phyloP scores from a whole-genome alignment of 2,797 vertebrate species.

The Emys orbicularis region DNA sequence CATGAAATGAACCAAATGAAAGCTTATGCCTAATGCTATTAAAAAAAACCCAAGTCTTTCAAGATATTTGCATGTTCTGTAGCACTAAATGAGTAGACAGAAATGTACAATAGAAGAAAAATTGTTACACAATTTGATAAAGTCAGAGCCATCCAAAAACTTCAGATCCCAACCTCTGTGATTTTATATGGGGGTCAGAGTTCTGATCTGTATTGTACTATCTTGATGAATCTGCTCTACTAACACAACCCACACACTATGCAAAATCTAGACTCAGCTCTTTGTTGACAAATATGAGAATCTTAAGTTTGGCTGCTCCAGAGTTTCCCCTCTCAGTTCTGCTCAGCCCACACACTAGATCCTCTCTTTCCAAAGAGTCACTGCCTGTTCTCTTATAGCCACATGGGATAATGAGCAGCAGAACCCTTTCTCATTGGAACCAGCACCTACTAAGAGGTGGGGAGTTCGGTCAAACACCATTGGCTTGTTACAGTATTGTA shows the following conservation, averaged over 20 bases:
- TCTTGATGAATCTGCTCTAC: background rate
- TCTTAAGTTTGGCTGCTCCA: background rate
- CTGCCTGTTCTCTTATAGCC: rapidly evolving
- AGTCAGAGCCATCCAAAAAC: background rate
- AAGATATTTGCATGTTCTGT: background rate
- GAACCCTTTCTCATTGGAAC: rapidly evolving
- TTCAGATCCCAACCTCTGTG: background rate
- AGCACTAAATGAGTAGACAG: background rate
- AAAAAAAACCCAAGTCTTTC: background rate
- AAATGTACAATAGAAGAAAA: background rate
- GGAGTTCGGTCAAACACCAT: background rate
- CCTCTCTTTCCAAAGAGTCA: background rate
- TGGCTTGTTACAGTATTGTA: rapidly evolving
- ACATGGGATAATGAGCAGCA: background rate
- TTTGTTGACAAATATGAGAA: background rate
- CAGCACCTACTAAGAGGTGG: background rate
- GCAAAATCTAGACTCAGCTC: rapidly evolving
- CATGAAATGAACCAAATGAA: slow-evolving; percentile 46
- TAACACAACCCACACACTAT: background rate
- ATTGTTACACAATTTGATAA: background rate
- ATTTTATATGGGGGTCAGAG: background rate
- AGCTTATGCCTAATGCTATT: background rate
- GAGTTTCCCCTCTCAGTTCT: background rate
- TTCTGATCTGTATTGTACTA: background rate
- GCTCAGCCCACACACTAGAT: rapidly evolving